Evolutionary conservation across 2,888 invertebrate genomes (phyloP).

Genomic region (Drosophila colorata): DNA sequence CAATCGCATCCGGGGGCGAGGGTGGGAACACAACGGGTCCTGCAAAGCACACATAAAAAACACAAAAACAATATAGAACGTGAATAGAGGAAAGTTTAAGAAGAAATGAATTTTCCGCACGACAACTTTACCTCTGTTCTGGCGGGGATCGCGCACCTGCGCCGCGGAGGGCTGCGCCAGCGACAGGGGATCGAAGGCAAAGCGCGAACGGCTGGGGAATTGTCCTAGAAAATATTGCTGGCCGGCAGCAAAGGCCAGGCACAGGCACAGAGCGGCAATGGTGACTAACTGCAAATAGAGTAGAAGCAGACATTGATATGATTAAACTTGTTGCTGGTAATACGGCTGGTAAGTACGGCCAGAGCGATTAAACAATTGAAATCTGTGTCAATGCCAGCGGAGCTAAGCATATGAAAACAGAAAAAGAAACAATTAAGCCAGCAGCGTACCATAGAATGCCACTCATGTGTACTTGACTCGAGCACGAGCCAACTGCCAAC

Average conservation of each 20-base stretch:
- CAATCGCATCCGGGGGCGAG: conserved; percentile 89
- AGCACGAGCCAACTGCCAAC: conserved; percentile 38
- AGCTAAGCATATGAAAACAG: conserved; percentile 26
- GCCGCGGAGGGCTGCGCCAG: conserved; percentile 66
- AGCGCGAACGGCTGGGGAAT: conserved; percentile 69
- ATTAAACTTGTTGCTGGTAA: conserved; percentile 13
- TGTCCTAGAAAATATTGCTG: conserved; percentile 83
- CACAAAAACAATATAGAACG: background rate
- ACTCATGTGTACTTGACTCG: conserved; percentile 49
- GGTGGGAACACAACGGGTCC: conserved; percentile 93
- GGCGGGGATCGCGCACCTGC: conserved; percentile 83
- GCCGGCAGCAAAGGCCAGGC: conserved; percentile 81
- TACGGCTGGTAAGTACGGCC: conserved; percentile 49
- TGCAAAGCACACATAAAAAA: conserved; percentile 65
- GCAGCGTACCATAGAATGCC: conserved; percentile 62
- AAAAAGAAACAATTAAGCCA: conserved; percentile 64
- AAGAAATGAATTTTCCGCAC: background rate
- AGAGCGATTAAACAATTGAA: conserved; percentile 70
- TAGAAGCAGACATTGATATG: conserved; percentile 31
- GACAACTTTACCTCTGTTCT: conserved; percentile 82
- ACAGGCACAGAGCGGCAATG: conserved; percentile 81
- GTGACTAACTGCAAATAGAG: conserved; percentile 79
- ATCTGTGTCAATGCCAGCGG: conserved; percentile 78
- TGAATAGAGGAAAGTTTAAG: background rate
- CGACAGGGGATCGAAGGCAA: conserved; percentile 77